These are phyloP conservation scores for Tethea ocularis DNA, from an alignment of 2,888 invertebrate genomes.

Conservation along the genomic window DNA sequence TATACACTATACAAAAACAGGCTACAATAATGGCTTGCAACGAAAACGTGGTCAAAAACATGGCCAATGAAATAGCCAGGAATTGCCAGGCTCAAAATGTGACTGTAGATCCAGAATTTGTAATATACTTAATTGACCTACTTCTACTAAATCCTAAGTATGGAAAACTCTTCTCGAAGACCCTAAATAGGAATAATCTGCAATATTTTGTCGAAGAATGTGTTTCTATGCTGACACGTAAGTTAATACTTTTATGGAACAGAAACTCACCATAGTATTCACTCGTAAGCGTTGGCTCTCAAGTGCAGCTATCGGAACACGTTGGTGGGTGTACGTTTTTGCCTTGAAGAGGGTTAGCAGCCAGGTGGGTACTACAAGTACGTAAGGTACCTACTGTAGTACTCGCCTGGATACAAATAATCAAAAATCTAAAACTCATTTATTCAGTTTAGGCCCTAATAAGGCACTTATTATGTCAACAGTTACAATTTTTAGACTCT, in stretches of 20 bases:
- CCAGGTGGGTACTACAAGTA: too few species aligned
- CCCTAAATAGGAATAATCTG: conserved; percentile 74
- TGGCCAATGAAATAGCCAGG: conserved; percentile 83
- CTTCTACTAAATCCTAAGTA: conserved; percentile 83
- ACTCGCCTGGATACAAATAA: too few species aligned
- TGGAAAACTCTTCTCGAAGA: conserved; percentile 74
- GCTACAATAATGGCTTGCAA: conserved; percentile 63
- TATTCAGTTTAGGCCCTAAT: too few species aligned
- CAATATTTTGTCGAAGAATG: conserved; percentile 82
- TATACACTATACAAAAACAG: conserved; percentile 4
- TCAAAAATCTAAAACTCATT: too few species aligned
- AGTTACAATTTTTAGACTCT: too few species aligned
- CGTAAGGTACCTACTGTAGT: too few species aligned
- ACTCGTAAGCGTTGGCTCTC: too few species aligned
- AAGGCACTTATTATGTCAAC: too few species aligned
- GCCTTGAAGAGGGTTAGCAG: too few species aligned
- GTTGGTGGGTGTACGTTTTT: too few species aligned
- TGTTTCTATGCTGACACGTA: conserved; percentile 71
- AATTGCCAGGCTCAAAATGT: conserved; percentile 74
- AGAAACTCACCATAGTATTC: too few species aligned
- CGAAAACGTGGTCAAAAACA: conserved; percentile 81
- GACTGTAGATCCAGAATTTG: conserved; percentile 75
- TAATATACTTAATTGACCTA: conserved; percentile 79
- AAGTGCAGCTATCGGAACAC: too few species aligned
- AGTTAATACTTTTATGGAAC: conserved; percentile 34